Base-by-base conservation (phyloP, 2,113 vertebrate genomes). In the Apaloderma vittatum region DNA sequence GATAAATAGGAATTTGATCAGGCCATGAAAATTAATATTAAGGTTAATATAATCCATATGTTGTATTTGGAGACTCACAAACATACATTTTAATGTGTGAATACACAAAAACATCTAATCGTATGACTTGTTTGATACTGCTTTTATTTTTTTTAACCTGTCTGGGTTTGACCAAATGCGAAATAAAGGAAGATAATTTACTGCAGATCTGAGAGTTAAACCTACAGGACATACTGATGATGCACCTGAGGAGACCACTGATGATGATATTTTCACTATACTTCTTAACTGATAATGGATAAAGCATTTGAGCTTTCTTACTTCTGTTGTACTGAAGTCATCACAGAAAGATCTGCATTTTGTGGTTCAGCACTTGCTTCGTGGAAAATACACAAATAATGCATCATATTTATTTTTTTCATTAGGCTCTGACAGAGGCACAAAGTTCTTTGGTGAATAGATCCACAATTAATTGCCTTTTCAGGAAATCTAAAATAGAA, bases 381-480 rank as follows among this genome's bases (percentile, higher is more conserved):
- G 52, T 86, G 63, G 54, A 78, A 94, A 92, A 81, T 45, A 74
- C 29, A 62, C 67, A 88, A 93, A 78, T 92, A 86, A 71, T 48
- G 3, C 58, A 37, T 67, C 6, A 0, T 70, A 32, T 70, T 43
- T 78, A 1, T 78, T 88, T 90, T 92, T 54, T 88, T 92, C 73
- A 91, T 97, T 96, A 89, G 45, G 1, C 23, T 93, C 29, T 88
- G 86, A 71, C 79, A 95, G 73, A 70, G 26, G 34, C 68, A 72
- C 17, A 52, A 73, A 85, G 48, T 80, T 86, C 8, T 59, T 83
- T 46, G 76, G 55, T 66, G 70, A 93, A 78, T 46, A 77, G 24
- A 94, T 85, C 65, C 48, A 61, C 45, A 81, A 96, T 87, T 96
- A 97, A 95, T 94, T 93, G 68, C 40, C 43, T 81, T 90, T 87